Conservation (phyloP, 2,888 invertebrate genomes). For the Myopa testacea region DNA sequence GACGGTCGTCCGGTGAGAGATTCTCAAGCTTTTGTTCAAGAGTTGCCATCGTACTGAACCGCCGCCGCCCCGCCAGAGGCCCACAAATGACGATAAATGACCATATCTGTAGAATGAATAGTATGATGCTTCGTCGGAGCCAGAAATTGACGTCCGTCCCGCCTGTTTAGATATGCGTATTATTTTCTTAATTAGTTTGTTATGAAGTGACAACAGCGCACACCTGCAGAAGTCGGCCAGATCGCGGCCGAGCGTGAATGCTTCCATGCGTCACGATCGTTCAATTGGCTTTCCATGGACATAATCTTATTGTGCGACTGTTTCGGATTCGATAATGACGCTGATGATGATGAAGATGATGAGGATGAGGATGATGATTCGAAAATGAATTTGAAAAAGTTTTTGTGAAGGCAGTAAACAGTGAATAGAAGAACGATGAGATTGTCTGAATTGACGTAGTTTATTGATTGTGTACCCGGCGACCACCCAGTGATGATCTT, state of each 20-base stretch:
- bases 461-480: neutral
- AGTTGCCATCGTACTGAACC: too few relatives aligned
- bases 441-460: too few relatives aligned
- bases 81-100: too few relatives aligned
- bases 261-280: neutral
- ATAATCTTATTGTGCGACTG: neutral
- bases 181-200: conserved; percentile 37
- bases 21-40: too few relatives aligned
- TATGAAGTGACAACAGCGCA: conserved; percentile 36
- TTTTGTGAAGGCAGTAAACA: neutral
- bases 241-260: conserved; percentile 3
- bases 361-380: neutral
- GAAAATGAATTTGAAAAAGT: too few relatives aligned
- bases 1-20: too few relatives aligned
- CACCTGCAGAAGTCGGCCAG: conserved; percentile 40
- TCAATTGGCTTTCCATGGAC: neutral
- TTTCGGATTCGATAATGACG: neutral
- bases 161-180: conserved; percentile 14
- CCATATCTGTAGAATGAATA: too few relatives aligned
- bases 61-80: too few relatives aligned
- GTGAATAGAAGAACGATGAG: too few relatives aligned
- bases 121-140: too few relatives aligned
- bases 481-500: neutral
- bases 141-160: neutral
- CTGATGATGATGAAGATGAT: neutral